Evolutionary conservation across 1,140 invertebrate genomes (phyloP).

Genomic region (Orchestia grillus): DNA sequence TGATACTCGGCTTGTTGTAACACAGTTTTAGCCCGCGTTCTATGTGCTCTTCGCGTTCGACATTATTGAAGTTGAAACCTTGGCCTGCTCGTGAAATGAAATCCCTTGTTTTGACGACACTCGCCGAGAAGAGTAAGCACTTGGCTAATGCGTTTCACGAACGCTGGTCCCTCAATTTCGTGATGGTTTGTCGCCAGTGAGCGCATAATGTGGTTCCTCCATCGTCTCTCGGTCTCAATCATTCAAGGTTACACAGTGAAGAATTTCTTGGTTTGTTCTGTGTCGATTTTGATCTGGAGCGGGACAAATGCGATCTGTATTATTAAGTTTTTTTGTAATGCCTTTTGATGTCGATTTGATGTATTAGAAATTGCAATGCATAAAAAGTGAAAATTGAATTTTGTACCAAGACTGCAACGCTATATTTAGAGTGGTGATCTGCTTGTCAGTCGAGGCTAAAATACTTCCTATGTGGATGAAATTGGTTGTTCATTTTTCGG

Average conservation of each 20-base stretch:
- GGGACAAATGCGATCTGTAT: neutral
- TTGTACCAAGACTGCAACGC: neutral
- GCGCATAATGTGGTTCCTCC: neutral
- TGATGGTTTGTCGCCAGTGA: neutral
- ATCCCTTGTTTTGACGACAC: neutral
- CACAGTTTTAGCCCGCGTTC: too few relatives aligned
- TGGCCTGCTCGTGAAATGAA: too few relatives aligned
- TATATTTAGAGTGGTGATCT: neutral
- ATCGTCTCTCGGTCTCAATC: neutral
- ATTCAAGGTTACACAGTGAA: neutral
- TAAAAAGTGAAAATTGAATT: neutral
- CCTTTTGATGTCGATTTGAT: neutral
- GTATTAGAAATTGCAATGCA: neutral
- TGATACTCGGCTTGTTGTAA: too few relatives aligned
- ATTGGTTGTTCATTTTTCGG: neutral
- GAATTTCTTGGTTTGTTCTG: neutral
- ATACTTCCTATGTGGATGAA: neutral
- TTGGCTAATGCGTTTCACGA: neutral
- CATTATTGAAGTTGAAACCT: too few relatives aligned
- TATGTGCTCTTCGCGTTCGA: too few relatives aligned
- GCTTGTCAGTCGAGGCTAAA: neutral
- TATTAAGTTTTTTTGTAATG: neutral
- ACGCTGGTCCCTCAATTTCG: neutral
- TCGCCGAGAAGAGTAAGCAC: neutral
- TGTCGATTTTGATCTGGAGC: neutral